Conservation (phyloP, 2,888 invertebrate genomes). For the Acanthococcus lagerstroemiae region DNA sequence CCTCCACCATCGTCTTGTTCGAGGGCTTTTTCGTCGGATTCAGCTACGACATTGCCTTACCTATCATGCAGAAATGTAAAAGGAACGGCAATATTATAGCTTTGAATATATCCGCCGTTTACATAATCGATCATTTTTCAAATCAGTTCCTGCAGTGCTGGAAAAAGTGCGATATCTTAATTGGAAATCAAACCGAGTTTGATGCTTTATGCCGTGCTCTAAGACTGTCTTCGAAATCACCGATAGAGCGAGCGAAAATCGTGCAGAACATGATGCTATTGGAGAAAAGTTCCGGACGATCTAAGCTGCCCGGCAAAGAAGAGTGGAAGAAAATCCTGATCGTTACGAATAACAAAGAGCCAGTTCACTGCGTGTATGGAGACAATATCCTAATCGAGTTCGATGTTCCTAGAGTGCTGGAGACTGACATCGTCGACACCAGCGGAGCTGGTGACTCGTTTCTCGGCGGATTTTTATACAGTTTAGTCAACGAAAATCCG, state of each 20-base stretch:
- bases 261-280: not conserved
- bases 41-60: constrained; percentile 43
- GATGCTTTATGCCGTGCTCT: constrained; percentile 41
- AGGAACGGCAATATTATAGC: constrained; percentile 43
- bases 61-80: constrained; percentile 43
- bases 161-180: constrained; percentile 45
- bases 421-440: constrained; percentile 46
- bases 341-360: constrained; percentile 53
- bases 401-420: constrained; percentile 42
- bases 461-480: constrained; percentile 48
- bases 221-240: constrained; percentile 4
- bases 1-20: constrained; percentile 43
- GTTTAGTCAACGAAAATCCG: constrained; percentile 1
- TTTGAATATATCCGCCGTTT: constrained; percentile 48
- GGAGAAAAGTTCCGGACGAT: not conserved
- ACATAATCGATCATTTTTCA: constrained; percentile 45
- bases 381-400: constrained; percentile 36
- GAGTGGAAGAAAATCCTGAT: constrained; percentile 47
- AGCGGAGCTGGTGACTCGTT: constrained; percentile 54
- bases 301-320: constrained; percentile 29
- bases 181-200: constrained; percentile 51
- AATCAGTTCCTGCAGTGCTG: constrained; percentile 44
- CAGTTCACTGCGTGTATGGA: constrained; percentile 45
- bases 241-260: constrained; percentile 2
- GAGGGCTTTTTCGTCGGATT: constrained; percentile 52